These are phyloP conservation scores for Sphyrna mokarran DNA, from an alignment of 2,113 vertebrate species.

Conservation along the genomic window DNA sequence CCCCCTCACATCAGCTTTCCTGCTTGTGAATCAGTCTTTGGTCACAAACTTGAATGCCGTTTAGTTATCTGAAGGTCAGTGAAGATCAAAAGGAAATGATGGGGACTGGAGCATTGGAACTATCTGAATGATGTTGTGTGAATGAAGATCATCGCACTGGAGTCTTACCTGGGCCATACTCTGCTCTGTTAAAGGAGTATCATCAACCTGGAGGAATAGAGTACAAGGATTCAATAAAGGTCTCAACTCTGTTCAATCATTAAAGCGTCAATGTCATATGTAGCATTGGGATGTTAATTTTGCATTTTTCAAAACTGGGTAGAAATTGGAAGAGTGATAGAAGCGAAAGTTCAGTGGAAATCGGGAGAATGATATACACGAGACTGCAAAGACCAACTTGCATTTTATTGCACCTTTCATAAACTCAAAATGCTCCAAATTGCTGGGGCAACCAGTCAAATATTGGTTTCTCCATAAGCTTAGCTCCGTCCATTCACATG, in stretches of 20 bases:
- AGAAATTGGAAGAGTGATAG: not conserved
- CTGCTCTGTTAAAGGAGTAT: slow-evolving; percentile 63
- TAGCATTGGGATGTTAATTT: not conserved
- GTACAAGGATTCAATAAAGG: not conserved
- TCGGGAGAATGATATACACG: not conserved
- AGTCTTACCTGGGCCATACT: slow-evolving; percentile 66
- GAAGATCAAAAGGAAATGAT: not conserved
- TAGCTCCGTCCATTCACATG: too few relatives aligned
- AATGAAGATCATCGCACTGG: not conserved
- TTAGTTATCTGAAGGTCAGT: not conserved
- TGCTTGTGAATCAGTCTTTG: not conserved
- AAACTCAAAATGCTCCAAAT: not conserved
- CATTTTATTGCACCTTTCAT: not conserved
- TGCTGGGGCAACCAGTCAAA: too few relatives aligned
- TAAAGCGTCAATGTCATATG: not conserved
- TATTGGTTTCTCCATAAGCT: too few relatives aligned
- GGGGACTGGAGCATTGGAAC: not conserved
- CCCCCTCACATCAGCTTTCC: not conserved
- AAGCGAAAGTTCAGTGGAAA: not conserved
- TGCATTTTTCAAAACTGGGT: not conserved
- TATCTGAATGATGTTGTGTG: not conserved
- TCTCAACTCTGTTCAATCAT: not conserved
- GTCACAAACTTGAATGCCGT: not conserved
- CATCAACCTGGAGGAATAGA: slow-evolving; percentile 55
- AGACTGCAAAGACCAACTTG: not conserved